Base-by-base conservation (phyloP, 2,888 invertebrate species). In the Diaperis boleti region DNA sequence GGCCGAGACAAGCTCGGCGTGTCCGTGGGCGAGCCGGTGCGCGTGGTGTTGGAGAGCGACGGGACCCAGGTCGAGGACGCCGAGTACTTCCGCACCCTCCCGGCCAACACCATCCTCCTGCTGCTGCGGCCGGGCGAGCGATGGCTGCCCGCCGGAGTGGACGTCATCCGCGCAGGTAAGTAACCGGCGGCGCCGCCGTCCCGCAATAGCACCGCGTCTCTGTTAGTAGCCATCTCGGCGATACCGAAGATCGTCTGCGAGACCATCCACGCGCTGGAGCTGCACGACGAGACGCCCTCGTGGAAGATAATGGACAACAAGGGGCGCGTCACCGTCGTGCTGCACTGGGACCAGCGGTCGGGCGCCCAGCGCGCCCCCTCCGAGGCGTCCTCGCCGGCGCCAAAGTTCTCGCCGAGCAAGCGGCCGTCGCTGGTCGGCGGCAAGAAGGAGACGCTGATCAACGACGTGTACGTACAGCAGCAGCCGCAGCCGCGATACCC, bases 221-320 rank as follows among this genome's bases (percentile, higher is more conserved):
- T 78, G 76, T 78, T 75, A 81, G 81, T 81, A 96, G 96, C 94
- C 77, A 94, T 96, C 85, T 92, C 94, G 82, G 94, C 95, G 78
- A 95, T 96, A 78, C 97, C 97, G 77, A 92, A 93, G 86, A 96
- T 96, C 87, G 95, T 96, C 84, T 96, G 95, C 89, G 96, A 96
- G 87, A 95, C 96, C 80, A 95, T 96, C 82, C 93, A 94, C 87
- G 94, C 95, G 73, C 86, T 96, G 86, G 94, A 95, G 85, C 86
- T 96, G 82, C 95, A 95, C 86, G 94, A 95, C 92, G 95, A 95
- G 85, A 94, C 95, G 82, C 95, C 96, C 81, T 94, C 95, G 85
- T 96, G 96, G 96, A 96, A 96, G 86, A 95, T 96, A 86, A 95
- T 95, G 95, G 96, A 96, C 90, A 95, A 95, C 89, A 94, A 95